A percentile compares a stretch with the other conserved stretches of the same genome.
Evolutionary conservation across 2,797 vertebrate species (phyloP).

Genomic region (Loriculus beryllinus): DNA sequence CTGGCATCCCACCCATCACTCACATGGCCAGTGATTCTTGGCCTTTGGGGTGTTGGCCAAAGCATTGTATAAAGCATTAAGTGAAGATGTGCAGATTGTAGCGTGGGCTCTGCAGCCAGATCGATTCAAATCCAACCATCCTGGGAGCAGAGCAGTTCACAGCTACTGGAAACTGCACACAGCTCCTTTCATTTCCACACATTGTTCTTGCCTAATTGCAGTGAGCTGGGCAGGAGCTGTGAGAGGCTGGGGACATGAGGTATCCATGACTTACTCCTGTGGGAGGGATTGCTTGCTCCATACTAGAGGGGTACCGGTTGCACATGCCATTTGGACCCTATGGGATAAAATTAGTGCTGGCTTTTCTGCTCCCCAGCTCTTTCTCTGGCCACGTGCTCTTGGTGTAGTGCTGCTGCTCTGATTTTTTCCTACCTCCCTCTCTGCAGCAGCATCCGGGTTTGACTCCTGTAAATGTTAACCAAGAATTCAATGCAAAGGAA

Average conservation of each 20-base stretch:
- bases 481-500: neutral
- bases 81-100: neutral
- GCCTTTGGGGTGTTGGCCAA: neutral
- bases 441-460: neutral
- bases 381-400: neutral
- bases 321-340: neutral
- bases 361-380: neutral
- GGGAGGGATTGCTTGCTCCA: neutral
- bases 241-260: neutral
- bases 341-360: neutral
- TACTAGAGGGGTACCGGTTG: neutral
- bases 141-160: neutral
- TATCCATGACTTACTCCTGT: neutral
- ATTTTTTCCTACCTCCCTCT: neutral
- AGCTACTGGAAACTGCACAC: neutral
- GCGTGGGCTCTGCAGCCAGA: neutral
- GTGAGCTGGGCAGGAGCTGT: neutral
- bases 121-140: neutral
- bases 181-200: constrained; percentile 5
- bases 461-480: neutral
- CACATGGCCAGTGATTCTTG: accelerated
- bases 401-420: neutral
- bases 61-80: neutral
- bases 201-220: constrained; percentile 37
- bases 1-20: neutral